Evolutionary conservation across 2,888 invertebrate genomes (phyloP).

Genomic region (Oxycera nigricornis): DNA sequence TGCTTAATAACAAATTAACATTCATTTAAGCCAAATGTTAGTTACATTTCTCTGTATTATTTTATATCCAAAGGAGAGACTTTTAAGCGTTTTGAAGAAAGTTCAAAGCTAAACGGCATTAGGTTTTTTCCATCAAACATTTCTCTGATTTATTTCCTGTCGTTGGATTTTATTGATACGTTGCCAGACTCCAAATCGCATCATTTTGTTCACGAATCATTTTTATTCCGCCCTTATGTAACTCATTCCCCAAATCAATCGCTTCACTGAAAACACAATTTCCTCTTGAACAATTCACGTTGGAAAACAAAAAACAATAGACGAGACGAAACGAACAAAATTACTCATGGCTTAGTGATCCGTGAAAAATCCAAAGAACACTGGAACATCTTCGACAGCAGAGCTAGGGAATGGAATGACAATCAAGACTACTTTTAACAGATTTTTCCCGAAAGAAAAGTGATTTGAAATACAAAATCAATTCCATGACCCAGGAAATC

Average conservation of each 20-base stretch:
- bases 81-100: no score
- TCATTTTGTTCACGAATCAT: no score
- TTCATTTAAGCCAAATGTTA: no score
- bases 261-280: neutral
- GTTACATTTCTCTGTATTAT: no score
- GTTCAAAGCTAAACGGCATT: no score
- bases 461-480: conserved; percentile 21
- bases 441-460: conserved; percentile 3
- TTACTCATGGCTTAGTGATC: conserved; percentile 26
- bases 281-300: neutral
- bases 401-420: neutral
- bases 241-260: neutral
- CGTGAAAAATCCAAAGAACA: conserved; percentile 1
- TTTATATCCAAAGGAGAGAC: no score
- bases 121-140: no score
- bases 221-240: neutral
- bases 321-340: conserved; percentile 1
- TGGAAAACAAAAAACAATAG: neutral
- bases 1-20: no score
- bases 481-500: conserved; percentile 28
- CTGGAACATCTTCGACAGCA: neutral
- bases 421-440: neutral
- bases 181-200: no score
- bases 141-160: no score
- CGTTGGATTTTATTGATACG: no score